Base-by-base conservation (phyloP, 1,140 invertebrate species). In the Trigoniulus corallinus region DNA sequence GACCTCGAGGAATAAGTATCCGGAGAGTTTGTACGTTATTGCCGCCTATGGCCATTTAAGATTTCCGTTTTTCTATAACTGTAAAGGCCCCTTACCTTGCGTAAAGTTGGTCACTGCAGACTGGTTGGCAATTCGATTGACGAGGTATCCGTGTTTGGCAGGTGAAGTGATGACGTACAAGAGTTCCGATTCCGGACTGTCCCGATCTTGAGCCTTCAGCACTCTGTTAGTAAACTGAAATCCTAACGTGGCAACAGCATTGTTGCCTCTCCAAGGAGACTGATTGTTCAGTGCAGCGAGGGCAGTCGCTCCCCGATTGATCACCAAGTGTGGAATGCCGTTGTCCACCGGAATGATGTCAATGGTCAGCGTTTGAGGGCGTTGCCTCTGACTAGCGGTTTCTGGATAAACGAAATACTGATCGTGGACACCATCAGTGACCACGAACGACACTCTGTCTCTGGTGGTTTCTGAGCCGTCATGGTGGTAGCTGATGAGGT, bases 281-380 rank as follows among this genome's bases (percentile, higher is more conserved):
- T n/a, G n/a, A 39, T 58, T 54, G 0, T 52, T 56, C 3, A 67
- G 42, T 27, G 56, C 40, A 1, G 41, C 47, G 1, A 69, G 52
- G 12, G 50, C 59, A 2, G 60, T 57, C 12, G 61, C 57, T 12
- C 63, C 64, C 23, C 52, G 53, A 52, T 68, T 69, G 20, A 63
- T 51, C 15, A 54, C 55, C 2, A 67, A 50, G 26, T 59, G 57
- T 0, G 67, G 68, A 25, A 63, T 53, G 1, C 59, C 58, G 55
- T 68, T 65, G 52, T 69, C 67, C 1, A 68, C 59, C 0, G 67
- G 61, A n/a, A 62, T 54, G 4, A 70, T 62, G 26, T 64, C 57
- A 48, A 70, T 64, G 25, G 51, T 43, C 51, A 70, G 55, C 22
- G 54, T 61, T 45, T 67, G 64, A 1, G 65, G 64, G 25, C 53